Percentiles rank a stretch among this genome's conserved stretches.
Evolutionary conservation across 2,888 invertebrate genomes (phyloP).

Genomic region (Hedychridium roseum): DNA sequence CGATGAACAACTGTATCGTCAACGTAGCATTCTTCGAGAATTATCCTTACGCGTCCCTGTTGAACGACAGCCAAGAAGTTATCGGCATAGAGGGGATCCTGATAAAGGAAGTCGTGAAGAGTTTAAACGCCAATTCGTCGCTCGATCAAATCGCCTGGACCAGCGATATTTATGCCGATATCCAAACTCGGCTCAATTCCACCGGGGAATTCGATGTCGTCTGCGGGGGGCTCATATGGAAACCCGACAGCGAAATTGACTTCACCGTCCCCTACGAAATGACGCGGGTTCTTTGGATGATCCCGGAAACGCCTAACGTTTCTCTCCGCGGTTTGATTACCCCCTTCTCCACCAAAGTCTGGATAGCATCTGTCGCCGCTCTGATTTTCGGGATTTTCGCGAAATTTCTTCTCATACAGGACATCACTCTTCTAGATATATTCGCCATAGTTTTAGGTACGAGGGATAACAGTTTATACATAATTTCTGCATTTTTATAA

Average conservation of each 20-base stretch:
- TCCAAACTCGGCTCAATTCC: not conserved
- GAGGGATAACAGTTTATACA: no score
- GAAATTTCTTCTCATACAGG: constrained; percentile 32
- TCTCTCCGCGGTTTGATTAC: constrained; percentile 45
- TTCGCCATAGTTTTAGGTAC: constrained; percentile 44
- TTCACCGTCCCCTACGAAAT: constrained; percentile 42
- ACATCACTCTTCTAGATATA: constrained; percentile 45
- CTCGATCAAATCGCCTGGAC: constrained; percentile 17
- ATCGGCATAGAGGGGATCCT: constrained; percentile 29
- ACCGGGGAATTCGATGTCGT: constrained; percentile 30
- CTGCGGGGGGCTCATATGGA: constrained; percentile 38
- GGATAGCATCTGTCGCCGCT: constrained; percentile 40
- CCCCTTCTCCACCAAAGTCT: constrained; percentile 43
- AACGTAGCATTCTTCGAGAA: constrained; percentile 32
- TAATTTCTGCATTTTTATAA: no score
- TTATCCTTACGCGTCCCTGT: constrained; percentile 28
- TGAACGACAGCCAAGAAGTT: not conserved
- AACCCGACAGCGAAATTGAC: constrained; percentile 16
- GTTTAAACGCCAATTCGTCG: constrained; percentile 12
- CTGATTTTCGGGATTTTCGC: constrained; percentile 37
- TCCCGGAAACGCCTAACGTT: constrained; percentile 38
- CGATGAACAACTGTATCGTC: constrained; percentile 27
- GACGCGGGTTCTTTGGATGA: constrained; percentile 40
- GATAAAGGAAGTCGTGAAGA: constrained; percentile 13
- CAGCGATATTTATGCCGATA: not conserved